These are phyloP conservation scores for Thaleichthys pacificus DNA, from an alignment of 2,797 vertebrate species.

Conservation along the genomic window DNA sequence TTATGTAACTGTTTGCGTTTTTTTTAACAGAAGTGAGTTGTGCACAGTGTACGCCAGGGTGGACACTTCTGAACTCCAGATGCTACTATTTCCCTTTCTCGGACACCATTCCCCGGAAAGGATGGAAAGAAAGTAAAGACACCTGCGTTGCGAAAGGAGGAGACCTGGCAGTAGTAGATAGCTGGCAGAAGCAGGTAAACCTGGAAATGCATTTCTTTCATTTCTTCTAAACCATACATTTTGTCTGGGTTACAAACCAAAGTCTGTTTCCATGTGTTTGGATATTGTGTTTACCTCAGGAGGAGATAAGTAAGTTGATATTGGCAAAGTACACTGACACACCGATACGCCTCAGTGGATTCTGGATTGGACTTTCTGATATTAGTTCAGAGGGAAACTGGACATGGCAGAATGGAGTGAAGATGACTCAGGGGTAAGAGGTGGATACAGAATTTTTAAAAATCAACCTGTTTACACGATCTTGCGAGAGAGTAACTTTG, in stretches of 20 bases:
- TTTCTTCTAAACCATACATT: not conserved
- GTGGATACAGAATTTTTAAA: not conserved
- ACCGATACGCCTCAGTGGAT: not conserved
- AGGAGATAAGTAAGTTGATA: slow-evolving; percentile 43
- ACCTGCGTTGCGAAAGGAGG: slow-evolving; percentile 51
- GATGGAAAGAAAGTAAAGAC: slow-evolving; percentile 52
- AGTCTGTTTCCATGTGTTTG: not conserved
- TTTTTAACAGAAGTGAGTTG: slow-evolving; percentile 61
- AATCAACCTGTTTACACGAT: not conserved
- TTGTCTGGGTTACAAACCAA: not conserved
- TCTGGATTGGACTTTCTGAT: slow-evolving; percentile 70
- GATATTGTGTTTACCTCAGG: slow-evolving; percentile 37
- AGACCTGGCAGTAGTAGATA: slow-evolving; percentile 59
- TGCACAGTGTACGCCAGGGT: slow-evolving; percentile 64
- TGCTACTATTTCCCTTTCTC: slow-evolving; percentile 62
- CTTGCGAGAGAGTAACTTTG: not conserved
- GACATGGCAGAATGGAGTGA: slow-evolving; percentile 67
- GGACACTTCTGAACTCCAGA: slow-evolving; percentile 47
- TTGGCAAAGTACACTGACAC: not conserved
- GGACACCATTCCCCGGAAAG: not conserved
- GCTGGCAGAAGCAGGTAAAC: slow-evolving; percentile 55
- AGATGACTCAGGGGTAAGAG: slow-evolving; percentile 58
- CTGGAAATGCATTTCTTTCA: not conserved
- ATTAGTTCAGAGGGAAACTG: slow-evolving; percentile 61
- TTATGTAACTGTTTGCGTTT: not conserved